These are phyloP conservation scores for Pseudochaenichthys georgianus DNA, from an alignment of 2,797 vertebrate species.

Conservation along the genomic window DNA sequence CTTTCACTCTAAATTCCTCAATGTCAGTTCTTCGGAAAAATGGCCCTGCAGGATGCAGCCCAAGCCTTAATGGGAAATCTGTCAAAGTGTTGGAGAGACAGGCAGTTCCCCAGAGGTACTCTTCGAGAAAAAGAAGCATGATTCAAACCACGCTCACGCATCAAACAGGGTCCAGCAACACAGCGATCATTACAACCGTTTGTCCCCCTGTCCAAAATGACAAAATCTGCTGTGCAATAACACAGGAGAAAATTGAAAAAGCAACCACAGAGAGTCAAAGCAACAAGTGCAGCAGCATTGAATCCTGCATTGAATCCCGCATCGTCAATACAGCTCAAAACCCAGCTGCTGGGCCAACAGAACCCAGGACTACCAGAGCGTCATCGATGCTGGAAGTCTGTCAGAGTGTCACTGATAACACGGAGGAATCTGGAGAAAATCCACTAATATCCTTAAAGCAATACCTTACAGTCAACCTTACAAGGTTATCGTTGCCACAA, in stretches of 20 bases:
- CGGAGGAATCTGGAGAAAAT: conserved; percentile 59
- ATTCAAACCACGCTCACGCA: conserved; percentile 9
- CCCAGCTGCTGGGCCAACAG: conserved; percentile 15
- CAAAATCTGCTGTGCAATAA: conserved; percentile 48
- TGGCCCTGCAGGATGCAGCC: conserved; percentile 14
- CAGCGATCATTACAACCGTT: conserved; percentile 29
- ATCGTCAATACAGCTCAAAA: conserved; percentile 13
- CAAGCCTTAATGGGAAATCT: conserved; percentile 48
- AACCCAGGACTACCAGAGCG: conserved; percentile 19
- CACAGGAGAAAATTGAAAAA: conserved; percentile 41
- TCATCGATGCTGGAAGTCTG: conserved; percentile 21
- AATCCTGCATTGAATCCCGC: conserved; percentile 42
- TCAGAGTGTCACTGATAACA: conserved; percentile 43
- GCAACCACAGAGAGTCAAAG: conserved; percentile 39
- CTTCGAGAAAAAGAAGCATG: conserved; percentile 71
- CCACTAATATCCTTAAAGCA: conserved; percentile 75
- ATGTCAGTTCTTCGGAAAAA: conserved; percentile 42
- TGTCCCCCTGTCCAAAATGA: conserved; percentile 18
- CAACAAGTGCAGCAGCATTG: conserved; percentile 25
- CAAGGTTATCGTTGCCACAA: conserved; percentile 72
- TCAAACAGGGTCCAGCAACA: conserved; percentile 34
- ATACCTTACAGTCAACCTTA: conserved; percentile 83
- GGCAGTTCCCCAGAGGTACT: conserved; percentile 48
- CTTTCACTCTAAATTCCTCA: conserved; percentile 69
- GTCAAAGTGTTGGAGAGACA: conserved; percentile 60